Percentiles rank a stretch among this genome's conserved stretches.
Evolutionary conservation across 1,140 invertebrate genomes (phyloP).

Genomic region (Drosophila malerkotliana): DNA sequence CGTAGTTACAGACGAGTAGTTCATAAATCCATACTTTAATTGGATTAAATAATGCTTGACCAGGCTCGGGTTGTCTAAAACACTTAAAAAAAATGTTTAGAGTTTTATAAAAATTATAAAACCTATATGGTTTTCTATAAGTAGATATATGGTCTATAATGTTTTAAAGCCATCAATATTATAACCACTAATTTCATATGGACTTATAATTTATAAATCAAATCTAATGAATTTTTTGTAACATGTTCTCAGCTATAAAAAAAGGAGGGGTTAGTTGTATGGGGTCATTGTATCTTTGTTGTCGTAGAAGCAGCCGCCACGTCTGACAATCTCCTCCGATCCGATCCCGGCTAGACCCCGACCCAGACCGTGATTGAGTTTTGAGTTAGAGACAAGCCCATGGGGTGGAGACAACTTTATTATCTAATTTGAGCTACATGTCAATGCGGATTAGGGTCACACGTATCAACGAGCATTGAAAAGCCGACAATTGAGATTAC

Average conservation of each 20-base stretch:
- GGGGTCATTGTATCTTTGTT: constrained; percentile 43
- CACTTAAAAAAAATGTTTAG: neutral
- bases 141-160: neutral
- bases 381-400: constrained; percentile 24
- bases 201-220: no score
- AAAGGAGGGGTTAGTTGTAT: neutral
- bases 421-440: constrained; percentile 79
- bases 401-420: constrained; percentile 62
- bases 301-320: constrained; percentile 45
- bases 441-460: constrained; percentile 82
- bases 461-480: constrained; percentile 67
- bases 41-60: constrained; percentile 75
- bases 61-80: constrained; percentile 37
- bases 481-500: constrained; percentile 76
- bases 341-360: constrained; percentile 27
- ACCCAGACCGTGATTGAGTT: constrained; percentile 37
- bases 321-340: constrained; percentile 44
- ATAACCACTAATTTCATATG: no score
- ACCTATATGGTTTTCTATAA: no score
- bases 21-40: constrained; percentile 78
- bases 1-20: constrained; percentile 42
- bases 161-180: neutral
- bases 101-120: neutral
- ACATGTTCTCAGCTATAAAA: neutral
- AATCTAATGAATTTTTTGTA: neutral